A percentile compares a stretch with the other conserved stretches of the same genome.
Evolutionary conservation across 1,140 invertebrate species (phyloP).

Genomic region (Brachionus rubens): DNA sequence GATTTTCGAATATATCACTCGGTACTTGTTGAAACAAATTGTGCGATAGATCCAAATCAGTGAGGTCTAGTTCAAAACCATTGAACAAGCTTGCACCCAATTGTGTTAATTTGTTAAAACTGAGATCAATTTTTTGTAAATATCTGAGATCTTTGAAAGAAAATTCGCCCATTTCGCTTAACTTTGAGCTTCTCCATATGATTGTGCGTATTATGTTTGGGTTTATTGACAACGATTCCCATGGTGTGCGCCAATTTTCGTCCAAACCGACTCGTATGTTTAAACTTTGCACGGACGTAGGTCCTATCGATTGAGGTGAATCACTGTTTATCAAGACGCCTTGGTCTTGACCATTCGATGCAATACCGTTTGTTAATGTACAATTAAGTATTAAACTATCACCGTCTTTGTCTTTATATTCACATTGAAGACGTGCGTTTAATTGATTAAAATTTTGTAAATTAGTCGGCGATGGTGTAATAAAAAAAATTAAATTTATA

Average conservation of each 20-base stretch:
- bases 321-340: background rate
- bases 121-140: constrained; percentile 23
- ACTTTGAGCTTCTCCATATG: background rate
- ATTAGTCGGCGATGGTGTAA: background rate
- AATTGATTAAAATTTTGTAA: background rate
- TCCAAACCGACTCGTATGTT: constrained; percentile 5
- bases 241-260: constrained; percentile 9
- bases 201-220: background rate
- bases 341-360: background rate
- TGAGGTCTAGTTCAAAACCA: background rate
- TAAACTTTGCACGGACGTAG: background rate
- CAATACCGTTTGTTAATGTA: background rate
- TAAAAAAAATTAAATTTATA: background rate
- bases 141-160: constrained; percentile 33
- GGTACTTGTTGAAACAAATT: constrained; percentile 28
- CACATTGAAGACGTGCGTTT: constrained; percentile 7
- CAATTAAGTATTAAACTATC: constrained; percentile 20
- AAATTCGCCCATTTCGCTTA: constrained; percentile 26
- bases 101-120: background rate
- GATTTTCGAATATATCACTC: background rate
- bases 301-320: background rate
- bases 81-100: background rate
- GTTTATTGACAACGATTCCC: constrained; percentile 10
- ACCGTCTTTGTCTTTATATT: constrained; percentile 14
- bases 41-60: constrained; percentile 22